A percentile compares a stretch with the other conserved stretches of the same genome.
These are phyloP conservation scores for Microtus richardsoni DNA, from an alignment of 2,113 vertebrate genomes.

Conservation along the genomic window DNA sequence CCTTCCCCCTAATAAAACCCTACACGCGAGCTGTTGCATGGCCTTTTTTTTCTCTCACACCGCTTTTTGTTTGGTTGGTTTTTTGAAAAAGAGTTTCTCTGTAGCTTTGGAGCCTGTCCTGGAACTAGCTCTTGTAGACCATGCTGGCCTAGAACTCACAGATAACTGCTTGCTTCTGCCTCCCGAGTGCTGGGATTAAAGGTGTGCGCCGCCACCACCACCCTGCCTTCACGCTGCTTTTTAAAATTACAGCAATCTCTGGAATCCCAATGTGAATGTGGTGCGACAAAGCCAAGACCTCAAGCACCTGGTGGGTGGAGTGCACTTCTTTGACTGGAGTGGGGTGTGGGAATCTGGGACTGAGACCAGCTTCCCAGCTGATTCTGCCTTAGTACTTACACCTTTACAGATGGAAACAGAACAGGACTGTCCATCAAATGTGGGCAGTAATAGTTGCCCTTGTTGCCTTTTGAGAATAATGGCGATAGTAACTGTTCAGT, in stretches of 20 bases:
- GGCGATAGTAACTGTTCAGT: not conserved
- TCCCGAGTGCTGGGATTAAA: no score
- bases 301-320: not conserved
- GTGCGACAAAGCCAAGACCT: not conserved
- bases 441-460: not conserved
- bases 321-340: not conserved
- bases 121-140: no score
- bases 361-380: not conserved
- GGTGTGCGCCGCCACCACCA: no score
- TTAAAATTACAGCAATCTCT: not conserved
- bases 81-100: no score
- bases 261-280: not conserved
- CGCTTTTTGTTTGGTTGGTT: no score
- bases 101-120: no score
- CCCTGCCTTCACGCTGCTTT: no score
- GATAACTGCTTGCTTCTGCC: no score
- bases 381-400: not conserved
- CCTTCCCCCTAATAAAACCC: no score
- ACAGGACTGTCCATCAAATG: not conserved
- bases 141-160: no score
- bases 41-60: no score
- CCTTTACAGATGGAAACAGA: not conserved
- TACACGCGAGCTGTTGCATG: no score
- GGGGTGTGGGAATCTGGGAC: not conserved
- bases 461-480: not conserved